Conservation (phyloP, 1,140 invertebrate genomes). For the Platyscapa corneri region DNA sequence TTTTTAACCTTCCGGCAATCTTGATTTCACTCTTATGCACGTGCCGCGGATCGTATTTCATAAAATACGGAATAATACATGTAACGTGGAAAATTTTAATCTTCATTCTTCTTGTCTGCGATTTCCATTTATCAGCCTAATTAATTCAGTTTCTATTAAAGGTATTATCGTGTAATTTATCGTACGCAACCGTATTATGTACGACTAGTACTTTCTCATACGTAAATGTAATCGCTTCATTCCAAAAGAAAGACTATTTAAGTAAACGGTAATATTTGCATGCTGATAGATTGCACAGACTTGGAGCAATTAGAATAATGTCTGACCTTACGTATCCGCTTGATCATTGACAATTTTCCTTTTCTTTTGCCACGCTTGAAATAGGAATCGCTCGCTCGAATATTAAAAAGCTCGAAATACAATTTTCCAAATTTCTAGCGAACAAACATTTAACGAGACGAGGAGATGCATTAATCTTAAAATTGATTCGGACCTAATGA, state of each 20-base stretch:
- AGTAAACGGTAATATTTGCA: not conserved
- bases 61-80: slow-evolving; percentile 10
- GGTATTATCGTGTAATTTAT: slow-evolving; percentile 20
- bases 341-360: no score
- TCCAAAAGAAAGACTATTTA: not conserved
- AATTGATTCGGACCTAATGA: slow-evolving; percentile 32
- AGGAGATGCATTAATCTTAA: not conserved
- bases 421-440: not conserved
- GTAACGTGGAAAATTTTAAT: slow-evolving; percentile 30
- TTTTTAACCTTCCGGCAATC: not conserved
- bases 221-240: slow-evolving; percentile 16
- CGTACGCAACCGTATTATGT: not conserved
- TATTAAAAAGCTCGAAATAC: not conserved
- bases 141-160: slow-evolving; percentile 37
- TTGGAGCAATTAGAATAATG: no score
- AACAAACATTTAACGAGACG: not conserved
- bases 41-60: not conserved
- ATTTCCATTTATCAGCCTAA: slow-evolving; percentile 39
- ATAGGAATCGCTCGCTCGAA: no score
- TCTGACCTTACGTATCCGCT: no score
- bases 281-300: not conserved
- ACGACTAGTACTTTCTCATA: not conserved
- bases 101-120: not conserved
- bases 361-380: no score
- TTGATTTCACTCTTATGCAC: not conserved